Percentiles rank a stretch among this genome's conserved stretches.
Conservation (phyloP, 2,113 vertebrate genomes). For the Pteronura brasiliensis region DNA sequence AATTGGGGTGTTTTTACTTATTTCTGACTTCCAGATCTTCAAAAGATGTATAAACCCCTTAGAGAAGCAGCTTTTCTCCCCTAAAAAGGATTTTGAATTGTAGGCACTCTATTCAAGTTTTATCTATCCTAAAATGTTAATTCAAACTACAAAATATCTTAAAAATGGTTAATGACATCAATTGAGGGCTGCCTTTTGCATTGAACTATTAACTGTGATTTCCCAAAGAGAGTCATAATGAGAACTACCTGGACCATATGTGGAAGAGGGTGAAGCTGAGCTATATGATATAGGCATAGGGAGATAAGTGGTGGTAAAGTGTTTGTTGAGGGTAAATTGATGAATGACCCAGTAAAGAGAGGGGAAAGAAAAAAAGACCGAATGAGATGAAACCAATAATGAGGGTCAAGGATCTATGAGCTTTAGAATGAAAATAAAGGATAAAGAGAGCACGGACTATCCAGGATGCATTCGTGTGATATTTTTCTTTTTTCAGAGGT, state of each 20-base stretch:
- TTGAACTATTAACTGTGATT: not conserved
- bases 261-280: not conserved
- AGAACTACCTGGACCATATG: not conserved
- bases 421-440: not conserved
- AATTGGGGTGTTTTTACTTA: not conserved
- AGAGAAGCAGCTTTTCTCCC: not conserved
- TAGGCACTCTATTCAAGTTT: not conserved
- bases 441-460: not conserved
- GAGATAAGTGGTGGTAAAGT: not conserved
- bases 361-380: not conserved
- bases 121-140: not conserved
- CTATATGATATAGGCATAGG: not conserved
- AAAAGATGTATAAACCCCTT: not conserved
- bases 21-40: constrained; percentile 6
- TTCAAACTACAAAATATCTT: not conserved
- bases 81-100: not conserved
- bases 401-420: not conserved
- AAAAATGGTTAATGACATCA: not conserved
- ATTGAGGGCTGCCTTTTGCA: not conserved
- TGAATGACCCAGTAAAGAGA: not conserved
- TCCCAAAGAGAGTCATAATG: not conserved
- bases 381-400: not conserved
- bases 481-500: not conserved
- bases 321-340: not conserved
- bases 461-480: not conserved